Percentiles rank a stretch among this genome's conserved stretches.
phyloP scores from a whole-genome alignment of 2,888 invertebrate species.

The Cantharis rufa region DNA sequence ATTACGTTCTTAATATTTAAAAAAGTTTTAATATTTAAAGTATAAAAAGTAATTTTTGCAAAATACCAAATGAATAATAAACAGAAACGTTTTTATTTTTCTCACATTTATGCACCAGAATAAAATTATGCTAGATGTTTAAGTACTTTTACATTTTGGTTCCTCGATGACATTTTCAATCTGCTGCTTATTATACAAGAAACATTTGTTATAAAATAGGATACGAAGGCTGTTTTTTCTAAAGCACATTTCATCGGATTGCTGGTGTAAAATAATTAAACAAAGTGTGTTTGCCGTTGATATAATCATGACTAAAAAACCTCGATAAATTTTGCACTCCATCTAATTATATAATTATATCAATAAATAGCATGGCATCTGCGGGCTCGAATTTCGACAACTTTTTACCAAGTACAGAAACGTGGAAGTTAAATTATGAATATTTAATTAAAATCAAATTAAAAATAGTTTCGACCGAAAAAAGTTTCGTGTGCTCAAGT shows the following conservation, averaged over 20 bases:
- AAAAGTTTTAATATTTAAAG: not conserved
- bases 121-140: not conserved
- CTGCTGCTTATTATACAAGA: not conserved
- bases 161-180: not conserved
- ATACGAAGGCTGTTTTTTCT: constrained; percentile 4
- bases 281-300: constrained; percentile 13
- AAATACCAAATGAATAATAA: not conserved
- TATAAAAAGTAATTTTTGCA: not conserved
- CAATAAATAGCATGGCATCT: constrained; percentile 22
- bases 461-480: not conserved
- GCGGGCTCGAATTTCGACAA: not conserved
- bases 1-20: not conserved
- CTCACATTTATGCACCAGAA: not conserved
- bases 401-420: not conserved
- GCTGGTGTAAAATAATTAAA: constrained; percentile 16
- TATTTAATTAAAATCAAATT: not conserved
- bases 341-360: constrained; percentile 14
- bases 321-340: constrained; percentile 12
- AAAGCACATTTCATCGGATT: constrained; percentile 13
- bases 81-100: not conserved
- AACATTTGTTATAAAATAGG: not conserved
- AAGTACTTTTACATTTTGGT: not conserved
- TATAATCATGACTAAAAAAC: constrained; percentile 11
- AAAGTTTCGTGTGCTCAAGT: not conserved
- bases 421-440: not conserved